phyloP scores from a whole-genome alignment of 1,140 invertebrate genomes.

The Aphis craccivora region DNA sequence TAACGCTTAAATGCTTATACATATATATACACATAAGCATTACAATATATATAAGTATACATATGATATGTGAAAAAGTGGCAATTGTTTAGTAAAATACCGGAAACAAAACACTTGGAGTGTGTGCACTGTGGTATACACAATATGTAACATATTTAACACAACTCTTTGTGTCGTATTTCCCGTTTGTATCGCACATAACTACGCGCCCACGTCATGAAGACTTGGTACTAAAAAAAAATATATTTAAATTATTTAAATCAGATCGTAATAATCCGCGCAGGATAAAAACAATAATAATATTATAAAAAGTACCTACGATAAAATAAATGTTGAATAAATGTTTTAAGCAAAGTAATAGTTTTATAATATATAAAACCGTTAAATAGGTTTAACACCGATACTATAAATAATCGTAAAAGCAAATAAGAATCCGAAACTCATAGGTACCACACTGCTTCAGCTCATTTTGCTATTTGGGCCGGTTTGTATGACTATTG shows the following conservation, averaged over 20 bases:
- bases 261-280: background rate
- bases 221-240: background rate
- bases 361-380: background rate
- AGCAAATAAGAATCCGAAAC: no score
- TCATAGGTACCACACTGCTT: no score
- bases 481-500: no score
- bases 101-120: conserved; percentile 34
- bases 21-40: no score
- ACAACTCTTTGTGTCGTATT: background rate
- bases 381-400: background rate
- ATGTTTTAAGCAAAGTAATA: background rate
- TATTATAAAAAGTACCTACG: background rate
- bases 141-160: background rate
- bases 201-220: background rate
- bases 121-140: background rate
- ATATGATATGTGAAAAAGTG: background rate
- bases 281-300: background rate
- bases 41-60: no score
- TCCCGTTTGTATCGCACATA: background rate
- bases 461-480: no score
- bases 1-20: background rate
- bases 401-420: background rate
- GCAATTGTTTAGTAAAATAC: conserved; percentile 23
- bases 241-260: background rate
- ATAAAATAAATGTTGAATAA: background rate